phyloP scores from a whole-genome alignment of 2,888 invertebrate genomes.

The Caenorhabditis sp. region DNA sequence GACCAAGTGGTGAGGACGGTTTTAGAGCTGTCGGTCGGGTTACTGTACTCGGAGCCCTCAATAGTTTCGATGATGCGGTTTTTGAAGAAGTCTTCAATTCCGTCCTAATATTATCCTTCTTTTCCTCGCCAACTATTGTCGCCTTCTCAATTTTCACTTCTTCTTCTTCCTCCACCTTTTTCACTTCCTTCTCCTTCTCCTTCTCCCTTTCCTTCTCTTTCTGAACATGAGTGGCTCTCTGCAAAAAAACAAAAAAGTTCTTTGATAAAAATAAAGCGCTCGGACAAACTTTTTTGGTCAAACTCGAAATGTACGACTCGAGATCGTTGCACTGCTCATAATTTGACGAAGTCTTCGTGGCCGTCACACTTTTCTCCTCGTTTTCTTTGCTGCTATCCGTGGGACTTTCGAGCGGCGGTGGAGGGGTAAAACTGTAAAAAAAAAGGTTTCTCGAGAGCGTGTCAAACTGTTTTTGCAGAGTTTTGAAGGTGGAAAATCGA shows the following conservation, averaged over 20 bases:
- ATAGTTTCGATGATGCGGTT: background rate
- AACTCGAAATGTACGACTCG: conserved; percentile 55
- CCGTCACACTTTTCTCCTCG: conserved; percentile 7
- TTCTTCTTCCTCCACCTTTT: background rate
- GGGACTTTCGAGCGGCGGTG: conserved; percentile 14
- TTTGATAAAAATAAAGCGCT: background rate
- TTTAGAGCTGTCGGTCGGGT: conserved; percentile 7
- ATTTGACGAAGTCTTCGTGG: conserved; percentile 40
- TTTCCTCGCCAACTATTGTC: too few species aligned
- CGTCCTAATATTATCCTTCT: background rate
- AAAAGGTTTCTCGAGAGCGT: background rate
- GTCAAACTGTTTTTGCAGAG: background rate
- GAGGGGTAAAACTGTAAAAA: conserved; percentile 25
- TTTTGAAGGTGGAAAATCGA: too few species aligned
- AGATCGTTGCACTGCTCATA: conserved; percentile 53
- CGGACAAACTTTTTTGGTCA: conserved; percentile 27
- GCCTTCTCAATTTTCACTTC: conserved; percentile 2
- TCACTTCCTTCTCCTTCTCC: background rate
- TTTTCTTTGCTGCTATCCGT: conserved; percentile 22
- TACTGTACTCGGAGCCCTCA: background rate
- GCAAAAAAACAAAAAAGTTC: conserved; percentile 4
- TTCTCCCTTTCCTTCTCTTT: conserved; percentile 37
- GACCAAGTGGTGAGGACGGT: background rate
- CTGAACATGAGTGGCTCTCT: conserved; percentile 30
- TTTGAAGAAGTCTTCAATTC: conserved; percentile 9